phyloP scores from a whole-genome alignment of 2,888 invertebrate species.

The Heteromurus nitidus region DNA sequence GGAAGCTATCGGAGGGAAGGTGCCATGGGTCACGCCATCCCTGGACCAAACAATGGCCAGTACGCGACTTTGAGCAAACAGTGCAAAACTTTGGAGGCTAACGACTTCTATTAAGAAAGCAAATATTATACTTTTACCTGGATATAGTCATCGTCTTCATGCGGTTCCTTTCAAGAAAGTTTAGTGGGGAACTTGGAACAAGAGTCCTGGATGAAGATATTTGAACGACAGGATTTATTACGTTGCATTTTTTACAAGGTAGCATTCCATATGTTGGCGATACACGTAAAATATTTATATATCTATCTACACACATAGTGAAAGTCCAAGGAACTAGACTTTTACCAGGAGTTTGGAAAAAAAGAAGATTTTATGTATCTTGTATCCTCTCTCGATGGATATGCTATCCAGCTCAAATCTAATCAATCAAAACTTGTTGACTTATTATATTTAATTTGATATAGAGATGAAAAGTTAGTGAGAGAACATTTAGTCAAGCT shows the following conservation, averaged over 20 bases:
- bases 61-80: slow-evolving; percentile 97
- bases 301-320: too few relatives aligned
- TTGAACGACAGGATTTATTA: too few relatives aligned
- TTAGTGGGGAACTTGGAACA: too few relatives aligned
- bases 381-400: neutral
- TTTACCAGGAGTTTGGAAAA: too few relatives aligned
- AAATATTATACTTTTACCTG: too few relatives aligned
- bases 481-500: slow-evolving; percentile 55
- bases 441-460: slow-evolving; percentile 24
- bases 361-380: too few relatives aligned
- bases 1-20: slow-evolving; percentile 74
- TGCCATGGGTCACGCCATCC: slow-evolving; percentile 80
- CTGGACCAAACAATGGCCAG: slow-evolving; percentile 86
- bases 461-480: slow-evolving; percentile 37
- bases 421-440: slow-evolving; percentile 57
- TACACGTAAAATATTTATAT: neutral
- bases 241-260: slow-evolving; percentile 29
- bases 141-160: too few relatives aligned
- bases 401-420: slow-evolving; percentile 63
- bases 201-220: too few relatives aligned
- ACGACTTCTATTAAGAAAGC: slow-evolving; percentile 94
- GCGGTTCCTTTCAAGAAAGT: too few relatives aligned
- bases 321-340: too few relatives aligned
- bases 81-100: slow-evolving; percentile 95
- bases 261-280: slow-evolving; percentile 46